Evolutionary conservation across 2,888 invertebrate genomes (phyloP).

Genomic region (Apodemia mormo): DNA sequence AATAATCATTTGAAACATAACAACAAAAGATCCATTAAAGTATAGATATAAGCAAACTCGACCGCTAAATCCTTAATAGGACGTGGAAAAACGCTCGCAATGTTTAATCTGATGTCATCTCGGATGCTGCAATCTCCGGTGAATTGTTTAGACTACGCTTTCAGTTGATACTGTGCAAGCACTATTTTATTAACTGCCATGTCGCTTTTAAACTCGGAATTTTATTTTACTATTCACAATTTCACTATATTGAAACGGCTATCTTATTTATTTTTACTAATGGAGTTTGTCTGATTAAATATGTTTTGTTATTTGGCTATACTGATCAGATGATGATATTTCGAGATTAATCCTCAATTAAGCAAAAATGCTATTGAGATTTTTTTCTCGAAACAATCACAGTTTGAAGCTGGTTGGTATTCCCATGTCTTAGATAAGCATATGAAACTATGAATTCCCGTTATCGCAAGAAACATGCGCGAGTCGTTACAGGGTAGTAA

Average conservation of each 20-base stretch:
- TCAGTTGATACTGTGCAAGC: slow-evolving; percentile 26
- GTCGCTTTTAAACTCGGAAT: slow-evolving; percentile 21
- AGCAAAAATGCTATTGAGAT: too few species aligned
- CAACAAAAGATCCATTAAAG: background rate
- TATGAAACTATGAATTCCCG: too few species aligned
- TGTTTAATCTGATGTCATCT: slow-evolving; percentile 72
- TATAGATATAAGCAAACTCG: slow-evolving; percentile 29
- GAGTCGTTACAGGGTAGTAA: too few species aligned
- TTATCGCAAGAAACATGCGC: too few species aligned
- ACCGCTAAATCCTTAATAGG: slow-evolving; percentile 52
- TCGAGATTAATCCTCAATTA: too few species aligned
- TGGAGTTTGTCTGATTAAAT: background rate
- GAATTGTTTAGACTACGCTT: slow-evolving; percentile 58
- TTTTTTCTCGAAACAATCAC: too few species aligned
- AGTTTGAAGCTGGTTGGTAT: too few species aligned
- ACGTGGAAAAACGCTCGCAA: slow-evolving; percentile 64
- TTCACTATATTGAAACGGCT: background rate
- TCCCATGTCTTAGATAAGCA: too few species aligned
- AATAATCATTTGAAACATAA: too few species aligned
- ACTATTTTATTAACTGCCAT: slow-evolving; percentile 30
- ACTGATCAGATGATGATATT: too few species aligned
- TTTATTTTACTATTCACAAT: slow-evolving; percentile 14
- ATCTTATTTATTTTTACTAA: background rate
- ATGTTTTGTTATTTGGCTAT: background rate
- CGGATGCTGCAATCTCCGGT: slow-evolving; percentile 60